These are phyloP conservation scores for Nipponacmea schrenckii DNA, from an alignment of 2,888 invertebrate species.

Conservation along the genomic window DNA sequence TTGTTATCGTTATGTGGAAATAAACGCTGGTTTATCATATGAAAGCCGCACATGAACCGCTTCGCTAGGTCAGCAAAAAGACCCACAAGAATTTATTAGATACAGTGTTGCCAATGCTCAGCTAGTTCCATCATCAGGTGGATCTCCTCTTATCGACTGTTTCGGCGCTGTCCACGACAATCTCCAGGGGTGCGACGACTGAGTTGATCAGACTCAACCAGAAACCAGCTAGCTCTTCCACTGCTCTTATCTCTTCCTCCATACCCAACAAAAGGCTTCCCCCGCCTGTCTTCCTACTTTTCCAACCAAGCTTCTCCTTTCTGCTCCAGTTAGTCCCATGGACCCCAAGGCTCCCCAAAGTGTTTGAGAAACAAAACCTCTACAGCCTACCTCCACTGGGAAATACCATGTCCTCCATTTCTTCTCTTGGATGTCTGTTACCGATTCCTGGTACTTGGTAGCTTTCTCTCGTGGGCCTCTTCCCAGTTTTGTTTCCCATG, in stretches of 20 bases:
- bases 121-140: too few relatives aligned
- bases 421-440: neutral
- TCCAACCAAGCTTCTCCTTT: neutral
- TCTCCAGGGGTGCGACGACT: slow-evolving; percentile 12
- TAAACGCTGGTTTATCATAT: too few relatives aligned
- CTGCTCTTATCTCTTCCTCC: slow-evolving; percentile 8
- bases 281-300: slow-evolving; percentile 5
- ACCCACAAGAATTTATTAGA: too few relatives aligned
- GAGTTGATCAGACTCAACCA: slow-evolving; percentile 12
- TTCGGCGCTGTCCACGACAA: slow-evolving; percentile 11
- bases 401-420: slow-evolving; percentile 10
- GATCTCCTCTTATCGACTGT: too few relatives aligned
- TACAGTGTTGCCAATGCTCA: too few relatives aligned
- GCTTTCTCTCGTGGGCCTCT: neutral
- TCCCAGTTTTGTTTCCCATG: neutral
- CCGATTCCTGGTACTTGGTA: neutral
- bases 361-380: slow-evolving; percentile 3
- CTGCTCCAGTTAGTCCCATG: neutral
- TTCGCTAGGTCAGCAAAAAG: too few relatives aligned
- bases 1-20: too few relatives aligned
- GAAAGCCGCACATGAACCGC: too few relatives aligned
- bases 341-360: slow-evolving; percentile 7
- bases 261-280: slow-evolving; percentile 4
- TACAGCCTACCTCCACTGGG: slow-evolving; percentile 15
- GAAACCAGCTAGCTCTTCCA: slow-evolving; percentile 9